Evolutionary conservation across 92 coral and sea anemone species (phyloP).

Genomic region (Galaxea fascicularis): DNA sequence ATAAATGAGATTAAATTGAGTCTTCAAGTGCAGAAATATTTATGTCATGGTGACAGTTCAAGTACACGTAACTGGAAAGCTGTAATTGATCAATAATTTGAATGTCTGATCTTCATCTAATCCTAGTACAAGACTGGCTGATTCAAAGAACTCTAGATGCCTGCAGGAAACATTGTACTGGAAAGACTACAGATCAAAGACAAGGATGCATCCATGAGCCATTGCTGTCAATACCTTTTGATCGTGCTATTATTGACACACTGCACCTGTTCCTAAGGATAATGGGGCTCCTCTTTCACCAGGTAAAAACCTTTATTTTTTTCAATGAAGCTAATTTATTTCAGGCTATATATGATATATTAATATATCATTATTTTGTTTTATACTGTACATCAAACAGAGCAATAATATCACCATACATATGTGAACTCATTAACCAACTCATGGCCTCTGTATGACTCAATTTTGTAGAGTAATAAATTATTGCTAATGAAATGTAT

Average conservation of each 20-base stretch:
- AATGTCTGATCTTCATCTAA: background rate
- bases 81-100: background rate
- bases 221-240: constrained; percentile 16
- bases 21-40: background rate
- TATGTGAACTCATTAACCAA: too few species aligned
- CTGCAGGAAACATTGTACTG: background rate
- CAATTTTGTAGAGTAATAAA: too few species aligned
- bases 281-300: constrained; percentile 30
- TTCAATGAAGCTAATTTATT: too few species aligned
- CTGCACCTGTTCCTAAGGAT: constrained; percentile 25
- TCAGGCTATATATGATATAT: too few species aligned
- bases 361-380: too few species aligned
- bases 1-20: background rate
- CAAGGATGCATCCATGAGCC: constrained; percentile 15
- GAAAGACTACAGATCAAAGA: constrained; percentile 3
- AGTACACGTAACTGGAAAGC: background rate
- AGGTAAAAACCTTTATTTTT: background rate
- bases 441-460: too few species aligned
- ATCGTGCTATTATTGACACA: constrained; percentile 14
- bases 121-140: constrained; percentile 27
- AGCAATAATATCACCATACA: too few species aligned
- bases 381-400: too few species aligned
- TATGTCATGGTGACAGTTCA: background rate
- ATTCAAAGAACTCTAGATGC: background rate
- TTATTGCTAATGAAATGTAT: too few species aligned